phyloP scores from a whole-genome alignment of 2,888 invertebrate genomes.

The Epistrophe grossulariae region DNA sequence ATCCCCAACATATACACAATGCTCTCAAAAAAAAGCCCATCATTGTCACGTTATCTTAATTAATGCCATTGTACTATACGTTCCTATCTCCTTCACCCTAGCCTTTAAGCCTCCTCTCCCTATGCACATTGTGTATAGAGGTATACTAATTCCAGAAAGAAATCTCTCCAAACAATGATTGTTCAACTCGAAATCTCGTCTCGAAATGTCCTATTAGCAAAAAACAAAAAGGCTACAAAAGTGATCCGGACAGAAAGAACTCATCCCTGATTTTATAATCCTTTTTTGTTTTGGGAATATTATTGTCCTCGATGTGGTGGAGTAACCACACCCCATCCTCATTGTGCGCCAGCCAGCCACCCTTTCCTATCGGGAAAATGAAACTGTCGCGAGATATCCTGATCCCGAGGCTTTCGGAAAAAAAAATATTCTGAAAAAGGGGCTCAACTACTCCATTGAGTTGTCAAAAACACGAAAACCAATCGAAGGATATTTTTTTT shows the following conservation, averaged over 20 bases:
- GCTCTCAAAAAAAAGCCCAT: constrained; percentile 64
- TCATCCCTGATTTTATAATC: constrained; percentile 48
- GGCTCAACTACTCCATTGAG: constrained; percentile 46
- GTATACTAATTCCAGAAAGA: constrained; percentile 59
- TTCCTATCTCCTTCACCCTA: background rate
- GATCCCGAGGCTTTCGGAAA: constrained; percentile 25
- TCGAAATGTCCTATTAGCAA: constrained; percentile 72
- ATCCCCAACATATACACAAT: constrained; percentile 38
- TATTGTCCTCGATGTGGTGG: constrained; percentile 47
- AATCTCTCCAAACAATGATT: constrained; percentile 72
- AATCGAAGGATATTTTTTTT: constrained; percentile 61
- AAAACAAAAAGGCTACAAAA: constrained; percentile 4
- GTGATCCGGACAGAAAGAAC: constrained; percentile 47
- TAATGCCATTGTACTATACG: constrained; percentile 71
- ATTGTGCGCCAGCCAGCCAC: background rate
- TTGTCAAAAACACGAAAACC: constrained; percentile 74
- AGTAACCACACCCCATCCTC: background rate
- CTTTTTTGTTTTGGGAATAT: constrained; percentile 59
- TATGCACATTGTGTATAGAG: background rate
- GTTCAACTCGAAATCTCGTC: constrained; percentile 68
- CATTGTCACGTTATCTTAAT: constrained; percentile 76
- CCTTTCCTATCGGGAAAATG: constrained; percentile 54
- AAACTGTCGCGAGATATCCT: constrained; percentile 66
- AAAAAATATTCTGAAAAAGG: constrained; percentile 21
- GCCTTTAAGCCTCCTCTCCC: background rate